Evolutionary conservation across 1,140 invertebrate species (phyloP).

Genomic region (Galleria mellonella): DNA sequence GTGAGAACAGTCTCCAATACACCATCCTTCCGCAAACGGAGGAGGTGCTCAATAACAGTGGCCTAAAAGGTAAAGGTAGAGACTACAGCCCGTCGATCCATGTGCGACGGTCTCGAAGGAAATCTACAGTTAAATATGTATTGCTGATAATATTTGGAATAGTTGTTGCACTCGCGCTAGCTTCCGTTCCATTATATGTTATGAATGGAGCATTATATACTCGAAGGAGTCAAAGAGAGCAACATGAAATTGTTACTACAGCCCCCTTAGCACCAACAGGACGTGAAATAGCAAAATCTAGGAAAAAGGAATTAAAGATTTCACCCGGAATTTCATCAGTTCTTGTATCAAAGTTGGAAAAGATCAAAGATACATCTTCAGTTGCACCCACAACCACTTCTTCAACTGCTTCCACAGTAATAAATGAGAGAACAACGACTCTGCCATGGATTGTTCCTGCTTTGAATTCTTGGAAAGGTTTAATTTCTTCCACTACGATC

Average conservation of each 20-base stretch:
- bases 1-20: conserved; percentile 83
- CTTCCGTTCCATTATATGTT: conserved; percentile 52
- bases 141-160: conserved; percentile 49
- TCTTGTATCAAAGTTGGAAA: conserved; percentile 26
- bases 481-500: conserved; percentile 34
- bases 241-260: conserved; percentile 42
- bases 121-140: conserved; percentile 54
- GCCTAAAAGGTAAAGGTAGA: conserved; percentile 71
- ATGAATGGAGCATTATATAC: conserved; percentile 50
- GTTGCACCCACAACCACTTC: conserved; percentile 11
- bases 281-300: conserved; percentile 46
- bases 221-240: conserved; percentile 34
- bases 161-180: conserved; percentile 43
- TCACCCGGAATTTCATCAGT: conserved; percentile 31
- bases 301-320: conserved; percentile 59
- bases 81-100: conserved; percentile 70
- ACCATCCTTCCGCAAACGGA: conserved; percentile 83
- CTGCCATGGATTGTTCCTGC: conserved; percentile 57
- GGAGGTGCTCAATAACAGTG: conserved; percentile 77
- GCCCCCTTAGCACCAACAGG: conserved; percentile 37
- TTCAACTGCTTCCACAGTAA: conserved; percentile 22
- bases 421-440: conserved; percentile 36
- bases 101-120: conserved; percentile 43
- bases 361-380: conserved; percentile 20
- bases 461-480: conserved; percentile 51